Base-by-base conservation (phyloP, 2,113 vertebrate genomes). In the Bagarius yarrelli region DNA sequence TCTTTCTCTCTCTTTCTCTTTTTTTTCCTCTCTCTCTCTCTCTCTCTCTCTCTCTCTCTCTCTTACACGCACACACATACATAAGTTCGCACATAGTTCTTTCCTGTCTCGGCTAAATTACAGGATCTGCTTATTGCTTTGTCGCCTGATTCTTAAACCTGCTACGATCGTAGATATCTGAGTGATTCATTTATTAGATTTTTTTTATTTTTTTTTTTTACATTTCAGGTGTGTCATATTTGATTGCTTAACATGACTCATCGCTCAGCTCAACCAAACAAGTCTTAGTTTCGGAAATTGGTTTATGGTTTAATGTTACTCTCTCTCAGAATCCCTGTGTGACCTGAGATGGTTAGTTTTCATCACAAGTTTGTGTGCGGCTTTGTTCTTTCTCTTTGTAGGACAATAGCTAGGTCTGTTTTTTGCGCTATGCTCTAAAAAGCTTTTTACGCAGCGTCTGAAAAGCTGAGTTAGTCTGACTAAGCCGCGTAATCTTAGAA, bases 81-180 rank as follows among this genome's bases (percentile, higher is more conserved):
- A 25, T 27, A 36, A 40, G 27, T 52, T 16, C 32, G 19, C 21
- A 52, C 59, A 52, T 27, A 60, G 13, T 36, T 36, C 64, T 81
- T 60, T 81, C 27, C 76, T 82, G 55, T 82, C 36, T 77, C 71
- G 18, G 71, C 66, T 80, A 77, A 80, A 79, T 77, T 73, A 77
- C 81, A 83, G 72, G 64, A 59, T 60, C 34, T 64, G 32, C 67
- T 60, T 75, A 66, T 52, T 72, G 60, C 57, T 76, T 44, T 80
- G 27, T 66, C 63, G 32, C 73, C 66, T 84, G 66, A 32, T 59
- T 36, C 66, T 85, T 27, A 76, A 44, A 71, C 12, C 2, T 40
- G 36, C 36, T 40, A 40, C 6, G 44, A 8, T 47, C 11, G 5
- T 47, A 19, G 47, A 52, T 50, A 69, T 69, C 66, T 4, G 18